Evolutionary conservation across 2,113 vertebrate genomes (phyloP).

Genomic region (Thomomys bottae): DNA sequence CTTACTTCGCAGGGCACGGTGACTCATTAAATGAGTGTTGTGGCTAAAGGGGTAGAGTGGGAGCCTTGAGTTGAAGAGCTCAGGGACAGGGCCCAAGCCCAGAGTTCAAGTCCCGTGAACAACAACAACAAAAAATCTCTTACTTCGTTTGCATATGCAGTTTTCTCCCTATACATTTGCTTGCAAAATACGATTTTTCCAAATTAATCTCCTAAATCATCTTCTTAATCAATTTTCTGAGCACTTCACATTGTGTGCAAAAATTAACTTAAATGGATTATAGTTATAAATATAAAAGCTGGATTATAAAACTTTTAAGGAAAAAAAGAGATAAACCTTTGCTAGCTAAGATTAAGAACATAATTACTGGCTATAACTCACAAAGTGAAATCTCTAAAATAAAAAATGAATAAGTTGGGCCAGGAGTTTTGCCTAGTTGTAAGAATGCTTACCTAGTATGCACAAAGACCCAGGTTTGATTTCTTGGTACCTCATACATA

Average conservation of each 20-base stretch:
- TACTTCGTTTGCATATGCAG: not conserved
- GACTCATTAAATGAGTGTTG: too few species aligned
- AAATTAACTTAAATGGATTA: conserved; percentile 20
- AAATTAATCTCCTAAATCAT: conserved; percentile 3
- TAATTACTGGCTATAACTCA: not conserved
- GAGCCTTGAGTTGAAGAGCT: too few species aligned
- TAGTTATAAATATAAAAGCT: not conserved
- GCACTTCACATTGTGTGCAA: not conserved
- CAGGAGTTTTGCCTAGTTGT: too few species aligned
- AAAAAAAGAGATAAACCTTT: not conserved
- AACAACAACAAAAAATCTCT: too few species aligned
- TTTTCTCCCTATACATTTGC: not conserved
- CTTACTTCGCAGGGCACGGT: not conserved
- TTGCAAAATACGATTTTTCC: conserved; percentile 19
- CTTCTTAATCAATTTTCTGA: conserved; percentile 51
- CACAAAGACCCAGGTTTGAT: too few species aligned
- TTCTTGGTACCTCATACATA: too few species aligned
- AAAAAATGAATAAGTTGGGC: not conserved
- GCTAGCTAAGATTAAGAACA: not conserved
- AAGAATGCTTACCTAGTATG: too few species aligned
- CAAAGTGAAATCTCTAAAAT: not conserved
- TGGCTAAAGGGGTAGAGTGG: too few species aligned
- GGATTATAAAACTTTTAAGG: not conserved
- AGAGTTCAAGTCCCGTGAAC: too few species aligned
- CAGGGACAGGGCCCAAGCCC: too few species aligned